Base-by-base conservation (phyloP, 2,113 vertebrate species). In the Zeus faber region DNA sequence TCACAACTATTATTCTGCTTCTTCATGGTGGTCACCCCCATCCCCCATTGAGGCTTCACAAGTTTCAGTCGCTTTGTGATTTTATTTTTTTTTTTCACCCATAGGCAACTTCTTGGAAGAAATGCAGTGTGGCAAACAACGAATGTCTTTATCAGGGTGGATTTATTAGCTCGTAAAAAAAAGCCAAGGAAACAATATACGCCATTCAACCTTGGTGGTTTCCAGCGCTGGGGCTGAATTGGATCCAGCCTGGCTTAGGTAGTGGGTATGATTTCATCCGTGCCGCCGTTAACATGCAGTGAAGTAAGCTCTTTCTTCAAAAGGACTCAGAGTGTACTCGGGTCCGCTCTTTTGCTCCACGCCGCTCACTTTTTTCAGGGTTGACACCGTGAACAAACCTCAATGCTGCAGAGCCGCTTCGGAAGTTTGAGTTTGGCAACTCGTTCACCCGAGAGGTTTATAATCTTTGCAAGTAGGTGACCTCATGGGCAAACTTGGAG, bases 101-200 rank as follows among this genome's bases (percentile, higher is more conserved):
- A 5, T 2, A 10, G 16, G 48, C 5, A 17, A 24, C 9, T 59
- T 41, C 5, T 39, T 45, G 49, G 33, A 56, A 48, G 20, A 27
- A 66, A 27, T 23, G 27, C 50, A 31, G 41, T 33, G 21, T 0
- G n/a, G 58, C 50, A 48, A 43, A 46, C 21, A 33, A 52, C 21
- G 33, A 37, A 45, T 10, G 49, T 31, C 55, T 18, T 18, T 54
- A 74, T 67, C 41, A 57, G 49, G 45, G 44, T 48, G 49, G 17
- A 62, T 72, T 74, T 62, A 70, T 44, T 43, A 20, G 64, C 49
- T 44, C 48, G 47, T 70, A 44, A 56, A 71, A 69, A 37, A n/a
- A 11, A 6, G 9, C 21, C 41, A 4, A 25, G 45, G n/a, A 49
- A 21, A 55, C 33, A 62, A 61, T 58, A 54, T 27, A 22, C 27